These are phyloP conservation scores for Patagioenas fasciata DNA, from an alignment of 2,113 vertebrate genomes.

Conservation along the genomic window DNA sequence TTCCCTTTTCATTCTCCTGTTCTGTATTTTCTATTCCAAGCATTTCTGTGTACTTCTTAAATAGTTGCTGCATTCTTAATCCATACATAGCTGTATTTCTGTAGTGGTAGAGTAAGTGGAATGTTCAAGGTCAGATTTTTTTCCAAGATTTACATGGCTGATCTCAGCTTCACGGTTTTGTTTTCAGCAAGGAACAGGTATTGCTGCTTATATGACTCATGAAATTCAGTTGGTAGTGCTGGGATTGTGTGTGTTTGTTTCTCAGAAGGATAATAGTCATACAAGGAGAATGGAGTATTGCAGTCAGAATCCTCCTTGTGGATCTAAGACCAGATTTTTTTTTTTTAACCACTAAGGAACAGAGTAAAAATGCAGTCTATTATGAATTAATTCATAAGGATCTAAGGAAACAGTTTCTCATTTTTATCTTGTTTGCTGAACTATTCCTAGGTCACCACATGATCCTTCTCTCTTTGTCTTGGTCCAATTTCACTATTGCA, in stretches of 20 bases:
- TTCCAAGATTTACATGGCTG: not conserved
- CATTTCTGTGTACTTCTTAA: not conserved
- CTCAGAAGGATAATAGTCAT: not conserved
- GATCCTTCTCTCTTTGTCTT: not conserved
- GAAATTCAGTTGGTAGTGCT: not conserved
- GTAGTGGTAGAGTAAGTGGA: not conserved
- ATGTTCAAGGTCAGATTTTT: not conserved
- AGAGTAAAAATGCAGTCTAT: not conserved
- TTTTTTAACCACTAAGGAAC: not conserved
- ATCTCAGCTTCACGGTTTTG: not conserved
- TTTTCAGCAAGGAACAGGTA: not conserved
- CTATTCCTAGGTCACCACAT: not conserved
- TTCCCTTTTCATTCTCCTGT: not conserved
- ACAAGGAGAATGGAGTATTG: not conserved
- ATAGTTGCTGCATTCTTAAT: not conserved
- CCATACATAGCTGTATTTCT: not conserved
- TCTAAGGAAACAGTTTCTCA: not conserved
- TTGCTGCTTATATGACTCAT: not conserved
- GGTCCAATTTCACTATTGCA: accelerated
- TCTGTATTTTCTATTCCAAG: not conserved
- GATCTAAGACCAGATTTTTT: not conserved
- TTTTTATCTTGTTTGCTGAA: not conserved
- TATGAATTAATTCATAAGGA: not conserved
- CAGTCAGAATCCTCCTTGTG: not conserved
- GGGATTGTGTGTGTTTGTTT: not conserved